phyloP scores from a whole-genome alignment of 2,888 invertebrate genomes.

The Mythimna loreyi region DNA sequence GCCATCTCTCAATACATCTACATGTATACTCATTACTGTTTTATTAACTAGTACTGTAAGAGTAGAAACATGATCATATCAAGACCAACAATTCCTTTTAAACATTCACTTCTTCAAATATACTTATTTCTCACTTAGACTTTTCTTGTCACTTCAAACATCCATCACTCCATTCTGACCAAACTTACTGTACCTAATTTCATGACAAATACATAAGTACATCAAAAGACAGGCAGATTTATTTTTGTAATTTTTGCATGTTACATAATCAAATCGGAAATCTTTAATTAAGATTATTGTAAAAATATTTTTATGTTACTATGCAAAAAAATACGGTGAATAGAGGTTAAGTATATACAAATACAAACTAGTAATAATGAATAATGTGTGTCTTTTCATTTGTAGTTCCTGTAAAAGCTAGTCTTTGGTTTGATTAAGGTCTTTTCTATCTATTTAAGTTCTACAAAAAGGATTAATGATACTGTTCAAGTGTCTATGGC shows the following conservation, averaged over 20 bases:
- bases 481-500: not conserved
- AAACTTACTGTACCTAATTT: not conserved
- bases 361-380: not conserved
- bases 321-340: slow-evolving; percentile 3
- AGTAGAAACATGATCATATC: no score
- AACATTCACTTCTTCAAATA: no score
- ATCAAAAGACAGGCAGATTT: not conserved
- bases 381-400: not conserved
- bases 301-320: not conserved
- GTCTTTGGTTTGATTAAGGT: not conserved
- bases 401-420: not conserved
- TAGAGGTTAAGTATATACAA: slow-evolving; percentile 38
- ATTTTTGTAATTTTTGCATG: not conserved
- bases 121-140: no score
- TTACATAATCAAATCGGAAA: slow-evolving; percentile 7
- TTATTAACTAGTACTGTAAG: no score
- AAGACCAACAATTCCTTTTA: no score
- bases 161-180: no score
- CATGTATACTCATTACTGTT: no score
- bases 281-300: not conserved
- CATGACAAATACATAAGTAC: not conserved
- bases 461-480: not conserved
- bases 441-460: not conserved
- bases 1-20: no score
- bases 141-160: no score